Conservation (phyloP, 2,888 invertebrate genomes). For the Drosophila nigricruria region DNA sequence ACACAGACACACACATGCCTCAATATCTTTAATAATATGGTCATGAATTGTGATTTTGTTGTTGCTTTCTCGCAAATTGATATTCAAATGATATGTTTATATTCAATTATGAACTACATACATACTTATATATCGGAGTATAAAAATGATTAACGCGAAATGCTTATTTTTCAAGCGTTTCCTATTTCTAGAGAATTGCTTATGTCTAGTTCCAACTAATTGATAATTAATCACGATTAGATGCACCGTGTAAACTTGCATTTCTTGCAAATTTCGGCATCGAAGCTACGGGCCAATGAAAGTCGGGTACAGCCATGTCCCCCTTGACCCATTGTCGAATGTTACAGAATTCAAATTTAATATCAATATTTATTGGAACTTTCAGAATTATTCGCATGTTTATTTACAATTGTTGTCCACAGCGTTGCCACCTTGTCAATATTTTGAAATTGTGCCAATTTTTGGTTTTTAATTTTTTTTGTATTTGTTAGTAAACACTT, state of each 20-base stretch:
- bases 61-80: neutral
- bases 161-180: slow-evolving; percentile 1
- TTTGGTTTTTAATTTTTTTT: neutral
- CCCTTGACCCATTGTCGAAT: neutral
- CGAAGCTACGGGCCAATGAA: too few species aligned
- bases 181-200: neutral
- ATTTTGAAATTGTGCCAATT: neutral
- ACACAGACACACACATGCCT: neutral
- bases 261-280: neutral
- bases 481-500: neutral
- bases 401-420: neutral
- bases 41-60: neutral
- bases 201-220: neutral
- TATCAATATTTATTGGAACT: neutral
- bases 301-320: too few species aligned
- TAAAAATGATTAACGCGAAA: slow-evolving; percentile 4
- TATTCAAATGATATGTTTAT: slow-evolving; percentile 1
- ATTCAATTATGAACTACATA: neutral
- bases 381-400: neutral
- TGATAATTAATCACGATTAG: neutral
- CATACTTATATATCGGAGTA: neutral
- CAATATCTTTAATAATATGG: neutral
- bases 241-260: slow-evolving; percentile 2
- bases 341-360: neutral
- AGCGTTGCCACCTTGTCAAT: neutral